Evolutionary conservation across 2,888 invertebrate species (phyloP), one percentile per base, ranked within the genome.

Genomic region (Catocala sponsa): DNA sequence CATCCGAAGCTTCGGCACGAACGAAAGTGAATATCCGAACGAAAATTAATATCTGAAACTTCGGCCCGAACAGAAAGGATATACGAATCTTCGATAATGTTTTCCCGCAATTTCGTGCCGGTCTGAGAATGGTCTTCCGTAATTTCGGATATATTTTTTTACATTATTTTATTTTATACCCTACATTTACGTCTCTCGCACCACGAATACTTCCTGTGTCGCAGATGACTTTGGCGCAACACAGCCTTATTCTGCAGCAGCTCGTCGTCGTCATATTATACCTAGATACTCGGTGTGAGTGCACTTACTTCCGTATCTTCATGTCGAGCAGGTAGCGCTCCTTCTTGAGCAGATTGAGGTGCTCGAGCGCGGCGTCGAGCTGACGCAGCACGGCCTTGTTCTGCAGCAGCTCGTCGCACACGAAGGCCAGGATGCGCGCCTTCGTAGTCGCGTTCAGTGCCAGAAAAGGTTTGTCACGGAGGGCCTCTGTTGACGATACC

Each of bases 371-470:
- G 38, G 95, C 96, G 82, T 99, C 99, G 59, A 99, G 97, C 89
- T 99, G 99, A 41, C 97, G 95, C 80, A 98, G 95, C 72, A 99
- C 97, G 9, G 98, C 96, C 91, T 98, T 98, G 89, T 98, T 99
- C 91, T 98, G 98, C 49, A 99, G 95, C 76, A 99, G 95, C 89
- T 99, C 99, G 90, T 99, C 98, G 92, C 99, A 99, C 33, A 99
- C 95, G 92, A 97, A 98, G 0, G 98, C 98, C 52, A 99, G 91
- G 81, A 99, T 97, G 70, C 97, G 96, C 0, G 98, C 97, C 87
- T 99, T 99, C 74, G 97, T 96, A 0, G 97, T 97, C 2, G 98
- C 96, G 85, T 96, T 97, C 4, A 99, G 94, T 0, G 98, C 96
- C 61, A 98, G 95, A 93, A 98, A 98, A 0, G 99, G 98, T 72